Conservation (phyloP, 2,797 vertebrate genomes). For the Gymnoscopelus braueri region DNA sequence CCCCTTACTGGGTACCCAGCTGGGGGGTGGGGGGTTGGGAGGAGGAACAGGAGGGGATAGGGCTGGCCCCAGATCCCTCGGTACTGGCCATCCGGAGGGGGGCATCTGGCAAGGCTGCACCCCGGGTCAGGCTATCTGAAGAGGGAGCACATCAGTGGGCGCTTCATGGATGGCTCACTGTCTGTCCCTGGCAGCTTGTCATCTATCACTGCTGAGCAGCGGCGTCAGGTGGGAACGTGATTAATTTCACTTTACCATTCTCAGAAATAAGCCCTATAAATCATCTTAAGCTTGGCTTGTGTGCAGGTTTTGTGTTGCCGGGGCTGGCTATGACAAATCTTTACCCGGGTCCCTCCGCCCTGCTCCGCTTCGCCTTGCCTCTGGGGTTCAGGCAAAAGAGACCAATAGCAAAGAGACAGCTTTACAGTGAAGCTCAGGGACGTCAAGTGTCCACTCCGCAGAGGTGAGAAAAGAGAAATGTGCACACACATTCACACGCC, state of each 20-base stretch:
- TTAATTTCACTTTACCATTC: conserved; percentile 88
- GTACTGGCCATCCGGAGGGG: conserved; percentile 65
- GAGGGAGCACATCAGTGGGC: conserved; percentile 71
- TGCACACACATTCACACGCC: conserved; percentile 10
- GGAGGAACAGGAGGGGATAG: conserved; percentile 31
- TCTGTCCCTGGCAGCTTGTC: conserved; percentile 84
- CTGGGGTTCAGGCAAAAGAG: conserved; percentile 51
- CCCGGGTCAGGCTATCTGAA: conserved; percentile 82
- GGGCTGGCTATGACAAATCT: conserved; percentile 81
- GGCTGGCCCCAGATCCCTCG: conserved; percentile 49
- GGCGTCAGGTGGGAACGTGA: conserved; percentile 85
- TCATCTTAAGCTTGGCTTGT: conserved; percentile 78
- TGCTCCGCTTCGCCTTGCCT: conserved; percentile 49
- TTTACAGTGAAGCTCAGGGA: conserved; percentile 47
- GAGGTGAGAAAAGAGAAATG: conserved; percentile 21
- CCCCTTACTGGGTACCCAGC: conserved; percentile 60
- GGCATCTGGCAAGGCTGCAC: conserved; percentile 76
- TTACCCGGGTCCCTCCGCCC: conserved; percentile 68
- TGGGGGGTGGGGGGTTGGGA: conserved; percentile 37
- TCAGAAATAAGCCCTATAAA: conserved; percentile 90
- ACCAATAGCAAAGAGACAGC: conserved; percentile 42
- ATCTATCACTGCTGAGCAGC: conserved; percentile 86
- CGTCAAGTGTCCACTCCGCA: conserved; percentile 45
- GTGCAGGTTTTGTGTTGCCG: conserved; percentile 64
- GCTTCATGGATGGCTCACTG: conserved; percentile 84